Base-by-base conservation (phyloP, 2,113 vertebrate species). In the Ifrita kowaldi region DNA sequence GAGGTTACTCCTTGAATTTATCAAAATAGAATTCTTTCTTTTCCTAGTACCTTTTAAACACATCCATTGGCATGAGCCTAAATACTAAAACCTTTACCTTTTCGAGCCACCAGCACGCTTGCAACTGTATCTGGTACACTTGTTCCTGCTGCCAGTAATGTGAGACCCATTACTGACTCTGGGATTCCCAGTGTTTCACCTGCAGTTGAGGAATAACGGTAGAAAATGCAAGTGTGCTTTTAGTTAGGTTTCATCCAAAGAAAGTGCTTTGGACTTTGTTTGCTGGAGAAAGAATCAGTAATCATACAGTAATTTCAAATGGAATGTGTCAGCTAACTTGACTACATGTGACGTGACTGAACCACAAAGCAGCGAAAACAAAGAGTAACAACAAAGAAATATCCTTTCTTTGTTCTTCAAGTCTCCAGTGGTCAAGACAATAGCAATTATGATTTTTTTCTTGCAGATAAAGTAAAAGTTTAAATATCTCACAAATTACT, bases 91-190 rank as follows among this genome's bases (percentile, higher is more conserved):
- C 68, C 42, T 94, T 96, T 98, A 99, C 99, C 99, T 98, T 99
- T 99, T 97, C 98, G 98, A 90, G 99, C 99, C 81, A 99, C 99
- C 97, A 99, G 96, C 82, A 99, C 99, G 30, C 99, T 99, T 91
- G 98, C 98, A 27, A 99, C 95, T 1, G 99, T 99, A 97, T 99
- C 99, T 44, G 99, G 99, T 96, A 99, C 98, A 81, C 99, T 99
- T 88, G 99, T 99, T 91, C 99, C 99, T 92, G 98, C 99, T 87
- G 99, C 99, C 27, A 99, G 96, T 84, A 99, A 93, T 17, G 99
- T 99, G 75, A 99, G 99, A 46, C 99, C 99, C 99, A 99, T 99
- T 41, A 99, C 98, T 27, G 99, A 99, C 50, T 99, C 99, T 35
- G 99, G 99, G 80, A 99, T 99, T 77, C 95, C 97, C 53, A 99